phyloP scores from a whole-genome alignment of 1,140 invertebrate genomes.

The Anthonomus grandis region DNA sequence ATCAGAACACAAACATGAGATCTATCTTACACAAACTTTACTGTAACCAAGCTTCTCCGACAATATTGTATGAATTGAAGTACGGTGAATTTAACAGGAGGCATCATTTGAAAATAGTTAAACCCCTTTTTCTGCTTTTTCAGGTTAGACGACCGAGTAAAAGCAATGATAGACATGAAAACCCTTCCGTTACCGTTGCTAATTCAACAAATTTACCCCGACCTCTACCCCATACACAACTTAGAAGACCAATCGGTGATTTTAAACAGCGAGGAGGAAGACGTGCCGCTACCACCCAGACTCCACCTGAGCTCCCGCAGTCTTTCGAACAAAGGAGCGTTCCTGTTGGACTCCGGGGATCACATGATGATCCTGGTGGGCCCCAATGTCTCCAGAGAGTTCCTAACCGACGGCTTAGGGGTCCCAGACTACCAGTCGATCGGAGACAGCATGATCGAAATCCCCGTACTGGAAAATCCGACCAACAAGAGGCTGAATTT shows the following conservation, averaged over 20 bases:
- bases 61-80: too few species aligned
- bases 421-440: slow-evolving; percentile 56
- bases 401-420: slow-evolving; percentile 69
- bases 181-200: slow-evolving; percentile 77
- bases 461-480: slow-evolving; percentile 75
- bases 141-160: slow-evolving; percentile 84
- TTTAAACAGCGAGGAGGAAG: slow-evolving; percentile 55
- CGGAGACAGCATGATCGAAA: slow-evolving; percentile 62
- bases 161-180: slow-evolving; percentile 93
- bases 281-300: slow-evolving; percentile 59
- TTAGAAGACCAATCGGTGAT: slow-evolving; percentile 63
- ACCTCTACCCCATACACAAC: slow-evolving; percentile 86
- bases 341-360: slow-evolving; percentile 85
- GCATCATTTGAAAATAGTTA: background rate
- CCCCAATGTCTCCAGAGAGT: slow-evolving; percentile 69
- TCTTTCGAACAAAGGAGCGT: slow-evolving; percentile 85
- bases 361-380: slow-evolving; percentile 86
- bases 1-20: too few species aligned
- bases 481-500: slow-evolving; percentile 73
- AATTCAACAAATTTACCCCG: slow-evolving; percentile 86
- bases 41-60: too few species aligned
- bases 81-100: slow-evolving; percentile 49
- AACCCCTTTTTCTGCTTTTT: background rate
- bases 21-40: too few species aligned
- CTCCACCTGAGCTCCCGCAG: slow-evolving; percentile 65